Evolutionary conservation across 2,888 invertebrate species (phyloP), one percentile per base, ranked within the genome.

Genomic region (Agelastica alni): DNA sequence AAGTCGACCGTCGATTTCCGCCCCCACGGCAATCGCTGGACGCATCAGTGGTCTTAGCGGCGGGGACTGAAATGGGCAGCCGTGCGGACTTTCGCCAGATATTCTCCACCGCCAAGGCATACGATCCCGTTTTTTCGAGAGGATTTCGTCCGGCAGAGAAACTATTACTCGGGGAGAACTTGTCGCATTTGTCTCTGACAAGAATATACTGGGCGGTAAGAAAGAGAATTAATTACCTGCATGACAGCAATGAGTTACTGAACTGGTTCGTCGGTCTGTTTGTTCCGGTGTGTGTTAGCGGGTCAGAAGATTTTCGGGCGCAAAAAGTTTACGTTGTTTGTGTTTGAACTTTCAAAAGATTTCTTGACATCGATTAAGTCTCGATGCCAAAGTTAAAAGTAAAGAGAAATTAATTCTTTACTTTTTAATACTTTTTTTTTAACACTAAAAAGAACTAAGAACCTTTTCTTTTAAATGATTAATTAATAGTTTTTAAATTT

Each of bases 71-170:
- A 46, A 67, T 68, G 66, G 61, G 61, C 68, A 68, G 58, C 64
- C 71, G 70, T 73, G 73, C 73, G 69, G 62, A 69, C 66, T 62
- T 52, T 41, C 51, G 59, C 67, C 71, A 71, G 69, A 71, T 71
- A 71, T 68, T 64, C 65, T 20, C 6, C 20, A 7, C 18, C 20
- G 10, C 12, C 20, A 17, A 20, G 20, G n/a, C n/a, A 16, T 34
- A 34, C 34, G 34, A 34, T 70, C 16, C 17, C 16, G 41, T 70
- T 70, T 70, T 70, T 69, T 67, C 37, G 37, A 20, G 20, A 14
- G 17, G 20, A 20, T 39, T 39, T 39, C 67, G 65, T 64, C 69
- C 63, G 51, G 57, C 62, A 53, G 53, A 52, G 48, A 64, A 65
- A 64, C 66, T 59, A 57, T 61, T 62, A 60, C 58, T 58, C 58